phyloP scores from a whole-genome alignment of 2,888 invertebrate genomes.

The Drosophila seclusa region DNA sequence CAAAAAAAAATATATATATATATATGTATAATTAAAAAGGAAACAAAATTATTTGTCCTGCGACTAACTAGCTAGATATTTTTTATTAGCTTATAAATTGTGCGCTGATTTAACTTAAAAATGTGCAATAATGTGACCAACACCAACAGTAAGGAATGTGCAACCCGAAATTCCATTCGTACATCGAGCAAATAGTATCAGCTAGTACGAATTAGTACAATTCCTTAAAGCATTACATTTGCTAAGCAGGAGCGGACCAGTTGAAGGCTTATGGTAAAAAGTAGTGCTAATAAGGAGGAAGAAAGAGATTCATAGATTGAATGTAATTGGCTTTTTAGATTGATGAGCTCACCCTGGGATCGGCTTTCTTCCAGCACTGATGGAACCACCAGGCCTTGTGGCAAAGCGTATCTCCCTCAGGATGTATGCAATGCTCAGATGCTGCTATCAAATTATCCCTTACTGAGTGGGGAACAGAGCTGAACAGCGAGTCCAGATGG shows the following conservation, averaged over 20 bases:
- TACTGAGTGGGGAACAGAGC: slow-evolving; percentile 75
- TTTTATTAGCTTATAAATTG: slow-evolving; percentile 5
- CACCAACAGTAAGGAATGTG: slow-evolving; percentile 7
- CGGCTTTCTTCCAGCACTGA: slow-evolving; percentile 84
- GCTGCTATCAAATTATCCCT: slow-evolving; percentile 80
- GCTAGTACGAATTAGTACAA: neutral
- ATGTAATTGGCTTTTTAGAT: neutral
- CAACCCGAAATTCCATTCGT: neutral
- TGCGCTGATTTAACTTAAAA: neutral
- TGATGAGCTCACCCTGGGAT: slow-evolving; percentile 77
- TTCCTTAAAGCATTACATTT: neutral
- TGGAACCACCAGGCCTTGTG: slow-evolving; percentile 85
- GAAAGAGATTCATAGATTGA: neutral
- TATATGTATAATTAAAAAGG: neutral
- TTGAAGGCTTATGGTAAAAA: slow-evolving; percentile 67
- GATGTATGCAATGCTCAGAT: slow-evolving; percentile 81
- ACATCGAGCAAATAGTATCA: neutral
- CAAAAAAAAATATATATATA: neutral
- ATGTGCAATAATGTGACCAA: slow-evolving; percentile 2
- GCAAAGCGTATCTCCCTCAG: slow-evolving; percentile 82
- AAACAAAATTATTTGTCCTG: neutral
- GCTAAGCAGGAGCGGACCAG: neutral
- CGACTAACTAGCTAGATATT: neutral
- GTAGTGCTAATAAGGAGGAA: slow-evolving; percentile 67
- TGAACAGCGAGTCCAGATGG: slow-evolving; percentile 81